Evolutionary conservation across 35 echinoderm and acorn worm species (phyloP), one percentile per base, ranked within the genome.

Genomic region (Holothuria glaberrima): DNA sequence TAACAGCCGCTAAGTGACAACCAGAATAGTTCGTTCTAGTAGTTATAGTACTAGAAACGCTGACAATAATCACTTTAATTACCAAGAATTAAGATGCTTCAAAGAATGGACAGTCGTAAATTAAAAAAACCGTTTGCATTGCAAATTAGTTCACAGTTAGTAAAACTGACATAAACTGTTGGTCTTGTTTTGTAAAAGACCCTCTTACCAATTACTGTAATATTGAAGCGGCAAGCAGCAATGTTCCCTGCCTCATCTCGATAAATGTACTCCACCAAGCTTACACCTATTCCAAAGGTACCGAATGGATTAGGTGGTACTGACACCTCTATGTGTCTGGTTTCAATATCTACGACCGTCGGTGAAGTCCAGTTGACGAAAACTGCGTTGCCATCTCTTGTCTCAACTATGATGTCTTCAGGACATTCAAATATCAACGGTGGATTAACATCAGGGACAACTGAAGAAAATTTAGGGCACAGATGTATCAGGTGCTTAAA

Each of bases 171-270:
- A n/a, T n/a, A n/a, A n/a, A 41, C 36, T 41, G 36, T 41, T 41
- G 2, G 36, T 2, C 36, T 41, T 7, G 7, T 7, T 4, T 41
- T 41, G 7, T 41, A 7, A 41, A 41, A 5, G 20, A 33, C 13
- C 19, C 30, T 72, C 69, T 73, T 18, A 73, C 69, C 69, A 14
- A 33, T 5, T 3, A 78, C 41, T 22, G 74, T 78, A 48, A 78
- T 78, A 12, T 78, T 78, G 38, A 78, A 78, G 9, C 38, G 24
- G 50, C 74, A 78, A 19, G 1, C 38, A 26, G 74, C 74, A 14
- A 54, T 9, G 41, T 78, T 78, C 1, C n/a, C 22, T 78, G 74
- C 74, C 35, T 48, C 74, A 35, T 78, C 74, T 78, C 19, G 13
- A 25, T 78, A 78, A 25, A 45, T 48, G 41, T 78, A 78, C 12